These are phyloP conservation scores for Bos javanicus DNA, from an alignment of 2,113 vertebrate genomes.

Conservation along the genomic window DNA sequence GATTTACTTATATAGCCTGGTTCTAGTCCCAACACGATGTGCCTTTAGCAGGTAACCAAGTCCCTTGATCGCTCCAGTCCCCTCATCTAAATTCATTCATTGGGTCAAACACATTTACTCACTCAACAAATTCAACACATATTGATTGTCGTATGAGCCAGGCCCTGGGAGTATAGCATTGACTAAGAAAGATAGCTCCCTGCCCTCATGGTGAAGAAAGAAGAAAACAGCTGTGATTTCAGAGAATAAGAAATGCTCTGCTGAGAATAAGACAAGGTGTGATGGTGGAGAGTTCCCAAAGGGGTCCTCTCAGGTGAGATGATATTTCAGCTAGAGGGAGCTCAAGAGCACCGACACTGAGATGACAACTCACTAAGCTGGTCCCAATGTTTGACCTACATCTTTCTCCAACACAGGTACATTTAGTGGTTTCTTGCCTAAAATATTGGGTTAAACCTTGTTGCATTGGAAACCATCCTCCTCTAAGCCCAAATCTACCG, in stretches of 20 bases:
- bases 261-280: neutral
- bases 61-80: neutral
- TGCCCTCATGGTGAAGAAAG: neutral
- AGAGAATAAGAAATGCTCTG: neutral
- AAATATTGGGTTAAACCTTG: neutral
- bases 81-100: neutral
- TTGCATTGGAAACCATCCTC: neutral
- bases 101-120: neutral
- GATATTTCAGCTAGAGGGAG: neutral
- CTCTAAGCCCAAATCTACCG: neutral
- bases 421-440: neutral
- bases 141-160: neutral
- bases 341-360: neutral
- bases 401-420: neutral
- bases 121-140: constrained; percentile 18
- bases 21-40: neutral
- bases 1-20: neutral
- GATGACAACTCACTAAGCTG: neutral
- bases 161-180: neutral
- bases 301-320: neutral
- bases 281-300: neutral
- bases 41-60: neutral
- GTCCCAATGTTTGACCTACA: neutral
- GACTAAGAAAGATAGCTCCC: neutral
- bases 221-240: neutral